Evolutionary conservation across 2,797 vertebrate genomes (phyloP).

Genomic region (Anguilla obscura): DNA sequence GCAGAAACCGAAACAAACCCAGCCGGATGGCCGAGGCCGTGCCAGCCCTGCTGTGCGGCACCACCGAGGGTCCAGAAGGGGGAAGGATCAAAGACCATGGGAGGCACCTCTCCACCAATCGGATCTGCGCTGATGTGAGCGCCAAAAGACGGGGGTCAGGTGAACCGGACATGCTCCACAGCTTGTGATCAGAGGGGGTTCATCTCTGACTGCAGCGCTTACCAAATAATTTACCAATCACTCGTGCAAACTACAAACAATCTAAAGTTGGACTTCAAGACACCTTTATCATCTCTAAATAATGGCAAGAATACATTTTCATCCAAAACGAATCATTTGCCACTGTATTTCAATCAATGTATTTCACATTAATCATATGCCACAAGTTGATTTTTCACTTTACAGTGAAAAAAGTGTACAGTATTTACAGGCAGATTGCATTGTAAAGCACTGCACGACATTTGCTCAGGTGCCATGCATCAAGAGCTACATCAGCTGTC

Average conservation of each 20-base stretch:
- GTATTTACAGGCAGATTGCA: neutral
- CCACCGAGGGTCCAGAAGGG: slow-evolving; percentile 71
- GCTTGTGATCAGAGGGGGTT: neutral
- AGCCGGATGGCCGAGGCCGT: neutral
- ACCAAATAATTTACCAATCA: neutral
- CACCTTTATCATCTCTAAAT: no score
- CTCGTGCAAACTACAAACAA: neutral
- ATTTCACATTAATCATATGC: neutral
- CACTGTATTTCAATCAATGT: no score
- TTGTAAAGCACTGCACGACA: neutral
- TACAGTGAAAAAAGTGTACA: neutral
- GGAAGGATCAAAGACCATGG: slow-evolving; percentile 82
- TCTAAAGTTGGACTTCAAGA: no score
- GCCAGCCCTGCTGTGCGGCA: neutral
- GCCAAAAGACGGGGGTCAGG: slow-evolving; percentile 73
- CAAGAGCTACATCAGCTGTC: neutral
- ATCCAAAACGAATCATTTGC: no score
- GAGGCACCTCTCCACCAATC: slow-evolving; percentile 82
- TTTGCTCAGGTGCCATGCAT: neutral
- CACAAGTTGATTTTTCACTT: neutral
- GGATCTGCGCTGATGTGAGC: slow-evolving; percentile 78
- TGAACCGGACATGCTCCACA: slow-evolving; percentile 65
- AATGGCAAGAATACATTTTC: no score
- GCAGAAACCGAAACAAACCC: neutral
- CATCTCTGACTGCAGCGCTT: neutral